Evolutionary conservation across 2,113 vertebrate genomes (phyloP), one percentile per base, ranked within the genome.

Genomic region (Python bivittatus): DNA sequence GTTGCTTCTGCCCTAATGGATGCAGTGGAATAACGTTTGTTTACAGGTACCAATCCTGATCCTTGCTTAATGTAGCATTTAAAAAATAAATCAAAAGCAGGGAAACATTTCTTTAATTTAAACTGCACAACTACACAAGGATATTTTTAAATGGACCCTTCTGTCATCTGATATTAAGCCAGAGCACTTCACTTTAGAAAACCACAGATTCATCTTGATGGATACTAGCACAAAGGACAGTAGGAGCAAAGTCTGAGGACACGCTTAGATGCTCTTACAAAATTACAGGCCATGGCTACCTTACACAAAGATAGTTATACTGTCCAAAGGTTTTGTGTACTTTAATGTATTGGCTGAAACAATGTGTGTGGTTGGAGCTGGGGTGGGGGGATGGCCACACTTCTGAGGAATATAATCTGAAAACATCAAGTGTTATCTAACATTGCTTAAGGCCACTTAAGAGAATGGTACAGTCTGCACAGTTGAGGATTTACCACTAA

Each of bases 11-110:
- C 97, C 38, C 11, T 96, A 97, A 96, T 72, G 94, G 96, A 97
- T 98, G 97, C 97, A 97, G 96, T 96, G 97, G 89, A 97, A 97
- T 97, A 97, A 97, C 97, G 56, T 96, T 96, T 98, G 98, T 99
- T 99, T 99, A 99, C 99, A 98, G 98, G 98, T 98, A 98, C 98
- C 72, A 0, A 94, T 97, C 96, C 97, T 95, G 95, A 97, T 97
- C 97, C 98, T 97, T 98, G 98, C 97, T 97, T 96, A 94, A 98
- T 98, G 97, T 98, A 98, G 98, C 98, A 97, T 97, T 98, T 98
- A 95, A 94, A 96, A 88, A 93, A 22, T 56, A 92, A 88, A 72
- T 38, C 10, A 95, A 97, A 97, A 95, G 96, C 97, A 97, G 97
- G 97, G 97, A 96, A 97, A 93, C 94, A 95, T 97, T 97, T 98